These are phyloP conservation scores for Kryptolebias ocellatus DNA, from an alignment of 2,797 vertebrate genomes.

Conservation along the genomic window DNA sequence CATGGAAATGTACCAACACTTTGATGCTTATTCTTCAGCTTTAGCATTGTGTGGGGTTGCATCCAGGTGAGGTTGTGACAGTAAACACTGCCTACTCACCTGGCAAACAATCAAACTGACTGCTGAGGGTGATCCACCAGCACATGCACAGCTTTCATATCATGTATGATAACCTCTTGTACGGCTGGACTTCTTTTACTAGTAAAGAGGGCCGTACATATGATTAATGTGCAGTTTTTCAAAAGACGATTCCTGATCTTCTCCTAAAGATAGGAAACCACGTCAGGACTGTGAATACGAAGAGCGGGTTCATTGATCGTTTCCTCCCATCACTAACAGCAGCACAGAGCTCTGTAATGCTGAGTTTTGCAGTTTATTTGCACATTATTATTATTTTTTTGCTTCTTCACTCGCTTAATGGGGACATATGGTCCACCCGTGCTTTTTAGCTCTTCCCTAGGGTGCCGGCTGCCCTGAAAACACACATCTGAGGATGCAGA, in stretches of 20 bases:
- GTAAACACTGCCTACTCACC: constrained; percentile 65
- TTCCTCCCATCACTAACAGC: constrained; percentile 33
- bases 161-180: not conserved
- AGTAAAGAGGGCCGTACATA: not conserved
- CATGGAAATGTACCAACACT: constrained; percentile 75
- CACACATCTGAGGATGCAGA: constrained; percentile 74
- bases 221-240: not conserved
- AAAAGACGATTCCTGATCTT: not conserved
- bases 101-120: constrained; percentile 20
- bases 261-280: not conserved
- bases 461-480: constrained; percentile 62
- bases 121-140: constrained; percentile 25
- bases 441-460: constrained; percentile 65
- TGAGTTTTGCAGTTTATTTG: constrained; percentile 57
- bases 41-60: constrained; percentile 61
- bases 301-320: constrained; percentile 38
- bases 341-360: constrained; percentile 37
- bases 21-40: constrained; percentile 43
- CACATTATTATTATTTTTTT: constrained; percentile 42
- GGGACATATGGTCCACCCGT: constrained; percentile 63
- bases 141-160: not conserved
- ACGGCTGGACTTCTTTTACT: not conserved
- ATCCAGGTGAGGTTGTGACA: constrained; percentile 73
- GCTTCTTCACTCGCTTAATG: constrained; percentile 44
- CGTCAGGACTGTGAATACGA: constrained; percentile 12